phyloP scores from a whole-genome alignment of 2,113 vertebrate genomes.

The Strix aluco region DNA sequence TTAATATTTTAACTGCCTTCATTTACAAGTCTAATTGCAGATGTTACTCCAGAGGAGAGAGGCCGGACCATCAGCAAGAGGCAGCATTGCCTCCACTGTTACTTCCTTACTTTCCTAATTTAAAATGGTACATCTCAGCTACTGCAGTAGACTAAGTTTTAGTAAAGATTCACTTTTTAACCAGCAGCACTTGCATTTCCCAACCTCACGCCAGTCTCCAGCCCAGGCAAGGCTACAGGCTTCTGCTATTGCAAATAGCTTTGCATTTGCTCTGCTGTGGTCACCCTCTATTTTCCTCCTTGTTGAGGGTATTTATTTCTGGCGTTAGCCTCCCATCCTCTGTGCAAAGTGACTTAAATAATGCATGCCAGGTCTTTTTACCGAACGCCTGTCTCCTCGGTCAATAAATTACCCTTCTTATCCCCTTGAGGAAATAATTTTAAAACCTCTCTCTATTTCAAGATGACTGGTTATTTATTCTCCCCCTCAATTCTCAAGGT shows the following conservation, averaged over 20 bases:
- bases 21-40: constrained; percentile 3
- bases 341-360: neutral
- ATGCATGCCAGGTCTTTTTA: neutral
- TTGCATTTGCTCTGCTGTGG: neutral
- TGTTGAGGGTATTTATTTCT: neutral
- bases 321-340: neutral
- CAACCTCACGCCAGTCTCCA: neutral
- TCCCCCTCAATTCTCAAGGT: neutral
- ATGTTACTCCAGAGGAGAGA: neutral
- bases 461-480: neutral
- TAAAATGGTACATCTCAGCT: neutral
- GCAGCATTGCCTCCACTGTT: too few species aligned
- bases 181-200: neutral
- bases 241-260: neutral
- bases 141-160: accelerated
- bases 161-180: neutral
- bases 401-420: neutral
- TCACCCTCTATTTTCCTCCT: neutral
- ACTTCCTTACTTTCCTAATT: neutral
- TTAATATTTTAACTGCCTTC: constrained; percentile 42
- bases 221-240: too few species aligned
- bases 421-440: neutral
- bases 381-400: neutral
- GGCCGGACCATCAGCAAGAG: neutral
- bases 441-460: neutral